Conservation (phyloP, 2,888 invertebrate species). For the Diachrysia chrysitis region DNA sequence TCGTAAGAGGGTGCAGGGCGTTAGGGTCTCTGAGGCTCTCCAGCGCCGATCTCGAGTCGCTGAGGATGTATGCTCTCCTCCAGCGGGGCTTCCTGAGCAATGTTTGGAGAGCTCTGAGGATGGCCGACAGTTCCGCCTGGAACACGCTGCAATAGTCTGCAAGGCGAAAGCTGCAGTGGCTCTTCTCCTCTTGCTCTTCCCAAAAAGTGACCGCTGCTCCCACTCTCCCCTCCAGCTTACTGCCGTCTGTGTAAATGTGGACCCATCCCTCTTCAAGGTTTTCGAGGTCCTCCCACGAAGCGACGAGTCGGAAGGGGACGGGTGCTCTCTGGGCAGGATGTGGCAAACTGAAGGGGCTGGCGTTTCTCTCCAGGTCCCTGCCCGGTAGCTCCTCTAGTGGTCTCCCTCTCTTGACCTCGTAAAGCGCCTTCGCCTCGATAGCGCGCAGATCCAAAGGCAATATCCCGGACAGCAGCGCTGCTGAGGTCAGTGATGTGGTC, state of each 20-base stretch:
- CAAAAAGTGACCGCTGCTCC: not conserved
- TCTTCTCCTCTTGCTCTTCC: not conserved
- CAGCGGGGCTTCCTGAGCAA: not conserved
- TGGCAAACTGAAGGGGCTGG: too few species aligned
- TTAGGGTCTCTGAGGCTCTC: not conserved
- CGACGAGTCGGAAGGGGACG: not conserved
- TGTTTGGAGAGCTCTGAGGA: not conserved
- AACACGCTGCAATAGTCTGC: not conserved
- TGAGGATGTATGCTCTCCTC: not conserved
- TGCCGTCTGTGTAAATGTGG: not conserved
- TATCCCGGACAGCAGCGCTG: not conserved
- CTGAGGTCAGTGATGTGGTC: not conserved
- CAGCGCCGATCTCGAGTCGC: not conserved
- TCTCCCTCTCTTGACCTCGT: not conserved
- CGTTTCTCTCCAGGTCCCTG: not conserved
- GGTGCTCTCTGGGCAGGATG: too few species aligned
- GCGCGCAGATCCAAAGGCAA: not conserved
- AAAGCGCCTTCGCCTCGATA: not conserved
- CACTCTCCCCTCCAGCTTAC: not conserved
- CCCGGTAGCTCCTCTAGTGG: not conserved
- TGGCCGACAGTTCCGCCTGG: not conserved
- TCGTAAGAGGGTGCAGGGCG: not conserved
- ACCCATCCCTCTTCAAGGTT: not conserved
- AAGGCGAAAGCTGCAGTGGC: not conserved
- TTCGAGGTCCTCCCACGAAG: not conserved